Evolutionary conservation across 2,888 invertebrate genomes (phyloP).

Genomic region (Caenorhabditis zanzibari): DNA sequence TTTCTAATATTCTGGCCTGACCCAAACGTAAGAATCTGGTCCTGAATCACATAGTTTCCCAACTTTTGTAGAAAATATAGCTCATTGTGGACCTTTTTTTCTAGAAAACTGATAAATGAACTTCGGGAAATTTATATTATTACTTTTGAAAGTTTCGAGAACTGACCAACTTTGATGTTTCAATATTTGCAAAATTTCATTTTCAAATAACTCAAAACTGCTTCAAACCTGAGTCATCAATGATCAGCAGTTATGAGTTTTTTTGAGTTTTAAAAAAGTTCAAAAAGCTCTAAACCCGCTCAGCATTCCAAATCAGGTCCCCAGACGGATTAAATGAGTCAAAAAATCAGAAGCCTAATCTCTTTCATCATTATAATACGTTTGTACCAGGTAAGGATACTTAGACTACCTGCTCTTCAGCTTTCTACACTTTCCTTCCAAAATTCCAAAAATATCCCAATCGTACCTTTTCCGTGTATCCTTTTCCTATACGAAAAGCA

Average conservation of each 20-base stretch:
- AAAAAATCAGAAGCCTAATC: slow-evolving; percentile 11
- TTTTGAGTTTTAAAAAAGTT: neutral
- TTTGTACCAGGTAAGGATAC: neutral
- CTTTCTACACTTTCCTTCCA: neutral
- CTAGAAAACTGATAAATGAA: too few species aligned
- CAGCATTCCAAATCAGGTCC: neutral
- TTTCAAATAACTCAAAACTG: neutral
- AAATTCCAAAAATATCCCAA: neutral
- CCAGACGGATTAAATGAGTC: neutral
- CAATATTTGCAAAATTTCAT: neutral
- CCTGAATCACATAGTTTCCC: too few species aligned
- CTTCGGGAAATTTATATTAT: neutral
- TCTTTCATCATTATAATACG: neutral
- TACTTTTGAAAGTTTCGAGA: too few species aligned
- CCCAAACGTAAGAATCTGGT: too few species aligned
- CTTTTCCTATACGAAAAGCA: neutral
- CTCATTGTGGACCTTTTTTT: too few species aligned
- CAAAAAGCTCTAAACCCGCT: neutral
- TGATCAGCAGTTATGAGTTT: neutral
- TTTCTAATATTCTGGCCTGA: too few species aligned
- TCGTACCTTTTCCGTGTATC: slow-evolving; percentile 9
- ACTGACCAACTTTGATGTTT: too few species aligned
- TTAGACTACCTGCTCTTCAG: neutral
- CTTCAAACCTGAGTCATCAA: neutral
- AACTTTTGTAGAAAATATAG: too few species aligned